Evolutionary conservation across 1,140 invertebrate species (phyloP).

Genomic region (Drosophila malerkotliana): DNA sequence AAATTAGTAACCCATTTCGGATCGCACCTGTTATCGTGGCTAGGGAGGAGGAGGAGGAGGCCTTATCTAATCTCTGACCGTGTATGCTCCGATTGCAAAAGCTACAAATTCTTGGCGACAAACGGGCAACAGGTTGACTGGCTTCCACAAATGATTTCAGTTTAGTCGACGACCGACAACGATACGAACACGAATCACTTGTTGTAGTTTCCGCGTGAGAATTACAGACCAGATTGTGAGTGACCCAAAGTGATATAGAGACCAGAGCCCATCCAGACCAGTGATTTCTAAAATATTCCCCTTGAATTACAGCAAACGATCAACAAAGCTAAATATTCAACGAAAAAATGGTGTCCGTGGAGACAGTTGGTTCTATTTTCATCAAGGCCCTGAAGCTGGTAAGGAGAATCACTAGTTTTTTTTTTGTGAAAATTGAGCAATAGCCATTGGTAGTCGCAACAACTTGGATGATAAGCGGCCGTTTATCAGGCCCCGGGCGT

Average conservation of each 20-base stretch:
- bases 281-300: constrained; percentile 1
- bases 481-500: constrained; percentile 54
- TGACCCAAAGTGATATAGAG: constrained; percentile 11
- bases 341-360: constrained; percentile 89
- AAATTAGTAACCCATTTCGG: constrained; percentile 65
- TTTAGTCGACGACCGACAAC: constrained; percentile 74
- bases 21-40: constrained; percentile 63
- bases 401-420: constrained; percentile 75
- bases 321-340: constrained; percentile 14
- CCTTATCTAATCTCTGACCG: constrained; percentile 64
- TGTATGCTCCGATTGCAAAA: constrained; percentile 69
- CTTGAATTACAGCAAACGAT: constrained; percentile 23
- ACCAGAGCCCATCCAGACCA: too few species aligned
- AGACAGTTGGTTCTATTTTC: constrained; percentile 90
- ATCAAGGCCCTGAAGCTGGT: constrained; percentile 92
- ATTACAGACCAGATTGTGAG: constrained; percentile 51
- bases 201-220: constrained; percentile 42
- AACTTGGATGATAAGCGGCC: constrained; percentile 51
- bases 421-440: constrained; percentile 41
- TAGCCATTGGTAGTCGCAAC: constrained; percentile 22
- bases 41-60: neutral
- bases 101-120: constrained; percentile 67
- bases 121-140: constrained; percentile 22
- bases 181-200: constrained; percentile 61
- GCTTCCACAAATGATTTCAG: constrained; percentile 39